Evolutionary conservation across 2,797 vertebrate species (phyloP).

Genomic region (Danio aesculapii): DNA sequence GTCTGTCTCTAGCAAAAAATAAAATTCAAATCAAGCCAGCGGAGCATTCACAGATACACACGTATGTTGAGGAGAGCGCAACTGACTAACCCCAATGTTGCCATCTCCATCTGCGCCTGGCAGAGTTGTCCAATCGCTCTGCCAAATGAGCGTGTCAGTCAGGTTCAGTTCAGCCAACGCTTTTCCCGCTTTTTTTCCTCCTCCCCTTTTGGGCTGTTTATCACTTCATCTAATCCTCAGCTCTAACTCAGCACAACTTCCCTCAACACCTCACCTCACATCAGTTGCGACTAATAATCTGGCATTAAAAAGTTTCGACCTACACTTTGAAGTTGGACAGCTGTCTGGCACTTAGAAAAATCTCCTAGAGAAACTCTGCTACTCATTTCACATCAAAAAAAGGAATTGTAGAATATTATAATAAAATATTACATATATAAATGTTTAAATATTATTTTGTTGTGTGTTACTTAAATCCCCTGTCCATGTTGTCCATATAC

Average conservation of each 20-base stretch:
- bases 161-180: conserved; percentile 59
- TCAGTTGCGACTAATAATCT: conserved; percentile 35
- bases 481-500: no score
- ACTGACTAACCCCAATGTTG: conserved; percentile 64
- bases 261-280: conserved; percentile 50
- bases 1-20: conserved; percentile 34
- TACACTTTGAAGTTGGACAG: conserved; percentile 11
- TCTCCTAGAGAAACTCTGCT: neutral
- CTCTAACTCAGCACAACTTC: conserved; percentile 50
- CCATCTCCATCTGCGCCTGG: conserved; percentile 75
- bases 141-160: conserved; percentile 59
- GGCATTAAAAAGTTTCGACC: conserved; percentile 15
- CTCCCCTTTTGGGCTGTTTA: conserved; percentile 46
- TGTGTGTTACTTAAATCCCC: no score
- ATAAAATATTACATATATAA: no score
- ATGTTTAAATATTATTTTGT: no score
- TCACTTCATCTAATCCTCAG: conserved; percentile 53
- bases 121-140: conserved; percentile 57
- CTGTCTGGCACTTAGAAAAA: neutral
- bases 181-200: conserved; percentile 28
- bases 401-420: no score
- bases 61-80: conserved; percentile 57
- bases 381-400: no score
- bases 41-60: conserved; percentile 58
- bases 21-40: conserved; percentile 46